Evolutionary conservation across 2,797 vertebrate genomes (phyloP), one percentile per base, ranked within the genome.

Genomic region (Selene dorsalis): DNA sequence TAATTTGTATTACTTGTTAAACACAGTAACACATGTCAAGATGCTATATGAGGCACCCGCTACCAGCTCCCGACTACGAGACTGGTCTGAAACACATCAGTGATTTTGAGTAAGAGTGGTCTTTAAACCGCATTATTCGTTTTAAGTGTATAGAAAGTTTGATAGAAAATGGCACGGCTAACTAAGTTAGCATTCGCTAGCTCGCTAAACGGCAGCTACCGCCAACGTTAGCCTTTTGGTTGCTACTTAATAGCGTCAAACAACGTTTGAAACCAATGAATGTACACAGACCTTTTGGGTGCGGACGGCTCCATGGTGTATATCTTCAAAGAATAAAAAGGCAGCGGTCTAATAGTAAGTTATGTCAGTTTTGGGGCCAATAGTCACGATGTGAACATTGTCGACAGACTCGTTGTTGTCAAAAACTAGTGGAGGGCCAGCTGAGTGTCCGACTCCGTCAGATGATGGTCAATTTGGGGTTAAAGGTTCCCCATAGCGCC

Each of bases 261-360:
- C 7, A 60, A 24, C 47, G 24, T 48, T 75, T 84, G 22, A 69
- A 80, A 47, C 24, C 11, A 45, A n/a, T 2, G 7, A 12, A 79
- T 11, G 32, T 4, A 22, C 24, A 92, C 91, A 8, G 39, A 93
- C 93, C 93, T 93, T 90, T 94, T 94, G 6, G 93, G 92, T 57
- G 92, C 93, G n/a, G 92, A 63, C 14, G 87, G 69, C 75, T 94
- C 93, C 93, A 94, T 94, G 20, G 3, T 70, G 74, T 11, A 47
- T 17, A 20, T 8, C 45, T 59, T 77, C 20, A 57, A 63, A 67
- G 1, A 67, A 56, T 13, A 45, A 39, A 76, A 83, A 18, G 0
- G 28, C 10, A 69, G 30, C 8, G 2, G 3, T 65, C n/a, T 47
- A 59, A 22, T 0, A 20, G 5, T 14, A 35, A 45, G 38, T 67